Evolutionary conservation across 2,113 vertebrate genomes (phyloP).

Genomic region (Meles meles): DNA sequence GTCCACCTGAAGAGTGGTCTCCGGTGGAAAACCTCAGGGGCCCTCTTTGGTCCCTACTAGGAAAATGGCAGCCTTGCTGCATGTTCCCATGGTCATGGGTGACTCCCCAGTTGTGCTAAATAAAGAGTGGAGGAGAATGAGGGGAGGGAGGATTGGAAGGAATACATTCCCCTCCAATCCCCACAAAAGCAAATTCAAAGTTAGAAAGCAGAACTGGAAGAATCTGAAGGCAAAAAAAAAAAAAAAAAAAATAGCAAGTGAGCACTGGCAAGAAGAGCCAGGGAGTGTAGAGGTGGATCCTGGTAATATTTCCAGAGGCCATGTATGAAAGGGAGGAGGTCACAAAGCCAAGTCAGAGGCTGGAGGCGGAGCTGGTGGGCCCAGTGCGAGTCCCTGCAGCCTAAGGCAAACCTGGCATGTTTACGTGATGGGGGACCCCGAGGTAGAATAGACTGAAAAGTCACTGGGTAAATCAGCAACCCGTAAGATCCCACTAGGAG

Average conservation of each 20-base stretch:
- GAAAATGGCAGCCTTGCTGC: background rate
- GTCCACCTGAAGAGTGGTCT: background rate
- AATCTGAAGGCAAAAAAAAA: background rate
- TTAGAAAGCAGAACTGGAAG: background rate
- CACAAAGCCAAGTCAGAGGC: background rate
- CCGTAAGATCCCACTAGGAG: background rate
- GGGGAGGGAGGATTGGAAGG: background rate
- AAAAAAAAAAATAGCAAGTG: background rate
- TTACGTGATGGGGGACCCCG: fast-evolving
- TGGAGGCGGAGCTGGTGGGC: background rate
- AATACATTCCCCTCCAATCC: background rate
- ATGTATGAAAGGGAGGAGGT: background rate
- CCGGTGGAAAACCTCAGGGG: fast-evolving
- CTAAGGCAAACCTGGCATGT: background rate
- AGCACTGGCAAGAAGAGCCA: background rate
- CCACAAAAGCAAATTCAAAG: background rate
- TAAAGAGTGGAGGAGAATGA: background rate
- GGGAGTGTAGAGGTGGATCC: background rate
- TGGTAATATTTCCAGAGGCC: background rate
- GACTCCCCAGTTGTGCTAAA: background rate
- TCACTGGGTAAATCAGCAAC: background rate
- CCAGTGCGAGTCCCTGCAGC: background rate
- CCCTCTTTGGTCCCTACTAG: background rate
- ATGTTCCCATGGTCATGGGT: background rate
- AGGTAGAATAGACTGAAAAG: background rate